These are phyloP conservation scores for Paguma larvata DNA, from an alignment of 2,797 vertebrate species.

Conservation along the genomic window DNA sequence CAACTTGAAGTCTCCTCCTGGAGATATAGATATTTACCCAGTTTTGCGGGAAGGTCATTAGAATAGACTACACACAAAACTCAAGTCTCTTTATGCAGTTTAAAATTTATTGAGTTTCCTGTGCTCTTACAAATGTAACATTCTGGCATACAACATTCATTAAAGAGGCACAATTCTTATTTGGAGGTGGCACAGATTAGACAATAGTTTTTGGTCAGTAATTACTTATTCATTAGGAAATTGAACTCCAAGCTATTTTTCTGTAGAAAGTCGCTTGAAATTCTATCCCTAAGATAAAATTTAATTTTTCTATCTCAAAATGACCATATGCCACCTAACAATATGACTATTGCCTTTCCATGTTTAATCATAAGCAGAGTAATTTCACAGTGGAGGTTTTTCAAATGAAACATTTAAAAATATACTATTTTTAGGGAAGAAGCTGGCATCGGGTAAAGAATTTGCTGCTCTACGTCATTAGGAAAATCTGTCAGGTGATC, in stretches of 20 bases:
- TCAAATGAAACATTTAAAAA: slow-evolving; percentile 32
- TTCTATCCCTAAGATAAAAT: slow-evolving; percentile 45
- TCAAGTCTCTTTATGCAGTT: slow-evolving; percentile 72
- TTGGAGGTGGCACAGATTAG: slow-evolving; percentile 62
- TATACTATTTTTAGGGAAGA: slow-evolving; percentile 10
- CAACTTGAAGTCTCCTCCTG: not conserved
- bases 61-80: slow-evolving; percentile 51
- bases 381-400: slow-evolving; percentile 53
- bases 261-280: slow-evolving; percentile 56
- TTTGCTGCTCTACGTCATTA: not conserved
- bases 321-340: slow-evolving; percentile 27
- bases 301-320: slow-evolving; percentile 56
- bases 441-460: slow-evolving; percentile 7
- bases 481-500: not conserved
- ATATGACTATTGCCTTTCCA: slow-evolving; percentile 12
- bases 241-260: slow-evolving; percentile 49
- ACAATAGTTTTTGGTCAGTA: slow-evolving; percentile 20
- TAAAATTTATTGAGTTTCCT: slow-evolving; percentile 75
- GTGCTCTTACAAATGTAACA: slow-evolving; percentile 73
- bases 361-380: slow-evolving; percentile 35
- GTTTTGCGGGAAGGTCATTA: slow-evolving; percentile 45
- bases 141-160: slow-evolving; percentile 76
- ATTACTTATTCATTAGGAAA: slow-evolving; percentile 61
- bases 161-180: slow-evolving; percentile 71
- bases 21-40: slow-evolving; percentile 26